Percentiles rank a stretch among this genome's conserved stretches.
Conservation (phyloP, 2,113 vertebrate species). For the Rhipidura dahli region DNA sequence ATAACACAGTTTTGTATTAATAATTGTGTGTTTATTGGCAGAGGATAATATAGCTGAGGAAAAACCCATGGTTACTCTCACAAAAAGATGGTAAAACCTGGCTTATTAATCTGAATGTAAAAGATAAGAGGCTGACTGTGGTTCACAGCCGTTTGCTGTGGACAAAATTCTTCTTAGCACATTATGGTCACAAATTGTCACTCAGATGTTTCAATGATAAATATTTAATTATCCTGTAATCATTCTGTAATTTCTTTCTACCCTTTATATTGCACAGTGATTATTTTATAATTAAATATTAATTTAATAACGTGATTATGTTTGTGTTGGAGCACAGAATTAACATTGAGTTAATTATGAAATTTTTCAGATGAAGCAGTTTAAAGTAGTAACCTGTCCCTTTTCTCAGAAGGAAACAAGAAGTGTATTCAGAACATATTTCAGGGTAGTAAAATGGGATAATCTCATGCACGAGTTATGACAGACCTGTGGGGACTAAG, state of each 20-base stretch:
- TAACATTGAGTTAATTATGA: slow-evolving; percentile 43
- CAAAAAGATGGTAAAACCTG: neutral
- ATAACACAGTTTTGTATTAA: neutral
- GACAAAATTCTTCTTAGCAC: neutral
- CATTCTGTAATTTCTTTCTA: slow-evolving; percentile 18
- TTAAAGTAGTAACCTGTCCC: slow-evolving; percentile 10
- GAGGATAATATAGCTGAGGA: neutral
- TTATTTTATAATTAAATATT: slow-evolving; percentile 61
- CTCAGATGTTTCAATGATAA: slow-evolving; percentile 33
- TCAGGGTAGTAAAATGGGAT: neutral
- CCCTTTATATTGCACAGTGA: neutral
- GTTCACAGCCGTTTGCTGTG: neutral
- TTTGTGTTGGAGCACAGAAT: slow-evolving; percentile 42
- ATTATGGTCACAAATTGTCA: slow-evolving; percentile 19
- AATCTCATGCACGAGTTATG: neutral
- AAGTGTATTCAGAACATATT: neutral
- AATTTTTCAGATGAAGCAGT: slow-evolving; percentile 34
- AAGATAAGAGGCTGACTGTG: neutral
- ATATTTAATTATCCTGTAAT: slow-evolving; percentile 33
- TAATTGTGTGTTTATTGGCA: neutral
- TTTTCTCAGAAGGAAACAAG: neutral
- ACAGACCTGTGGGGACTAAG: neutral
- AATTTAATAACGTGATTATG: slow-evolving; percentile 38
- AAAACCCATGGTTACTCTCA: neutral
- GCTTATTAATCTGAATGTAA: neutral